Evolutionary conservation across 2,888 invertebrate genomes (phyloP).

Genomic region (Parelbella ahira): DNA sequence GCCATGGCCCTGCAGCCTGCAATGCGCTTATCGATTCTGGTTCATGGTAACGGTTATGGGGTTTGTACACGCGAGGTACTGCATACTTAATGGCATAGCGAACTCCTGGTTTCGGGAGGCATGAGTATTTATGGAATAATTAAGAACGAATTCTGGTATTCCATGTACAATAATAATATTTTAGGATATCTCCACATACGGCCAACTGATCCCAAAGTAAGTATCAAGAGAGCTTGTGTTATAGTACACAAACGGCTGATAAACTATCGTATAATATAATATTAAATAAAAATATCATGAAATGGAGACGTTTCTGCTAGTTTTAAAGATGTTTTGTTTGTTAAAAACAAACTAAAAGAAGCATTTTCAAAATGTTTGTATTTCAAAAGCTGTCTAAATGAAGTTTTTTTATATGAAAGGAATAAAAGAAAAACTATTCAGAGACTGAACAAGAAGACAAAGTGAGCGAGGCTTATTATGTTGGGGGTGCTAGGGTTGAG

Average conservation of each 20-base stretch:
- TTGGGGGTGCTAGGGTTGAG: no score
- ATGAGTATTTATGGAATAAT: no score
- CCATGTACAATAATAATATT: no score
- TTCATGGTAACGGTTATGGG: conserved; percentile 19
- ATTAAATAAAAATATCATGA: no score
- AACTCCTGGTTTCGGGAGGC: neutral
- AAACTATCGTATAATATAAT: no score
- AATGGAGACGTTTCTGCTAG: neutral
- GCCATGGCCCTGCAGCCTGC: conserved; percentile 19
- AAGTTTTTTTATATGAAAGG: conserved; percentile 10
- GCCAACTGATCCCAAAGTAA: no score
- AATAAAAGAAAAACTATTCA: conserved; percentile 5
- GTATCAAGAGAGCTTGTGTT: no score
- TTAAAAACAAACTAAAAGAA: conserved; percentile 3
- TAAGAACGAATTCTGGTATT: no score
- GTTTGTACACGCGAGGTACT: conserved; percentile 16
- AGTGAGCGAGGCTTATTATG: conserved; percentile 3
- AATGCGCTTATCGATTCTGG: conserved; percentile 23
- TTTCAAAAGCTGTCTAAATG: conserved; percentile 11
- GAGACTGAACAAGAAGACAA: conserved; percentile 9
- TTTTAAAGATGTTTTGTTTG: conserved; percentile 3
- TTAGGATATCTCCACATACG: no score
- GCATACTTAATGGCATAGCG: conserved; percentile 9
- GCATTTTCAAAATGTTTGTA: conserved; percentile 7
- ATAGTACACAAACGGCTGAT: no score